Conservation (phyloP, 2,797 vertebrate genomes). For the Synanceia verrucosa region DNA sequence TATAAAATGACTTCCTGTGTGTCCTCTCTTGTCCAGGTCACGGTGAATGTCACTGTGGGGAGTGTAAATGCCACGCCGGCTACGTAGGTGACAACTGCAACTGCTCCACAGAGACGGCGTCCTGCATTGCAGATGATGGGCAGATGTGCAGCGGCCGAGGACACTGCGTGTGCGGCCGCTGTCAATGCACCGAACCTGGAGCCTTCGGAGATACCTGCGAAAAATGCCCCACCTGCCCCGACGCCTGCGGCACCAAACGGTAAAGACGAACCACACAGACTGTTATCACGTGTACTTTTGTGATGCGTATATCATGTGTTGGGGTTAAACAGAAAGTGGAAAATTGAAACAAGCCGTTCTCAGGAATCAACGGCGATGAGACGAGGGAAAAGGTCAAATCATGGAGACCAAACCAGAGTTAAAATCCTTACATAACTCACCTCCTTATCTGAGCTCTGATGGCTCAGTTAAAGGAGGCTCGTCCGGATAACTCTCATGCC, state of each 20-base stretch:
- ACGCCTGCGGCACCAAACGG: constrained; percentile 94
- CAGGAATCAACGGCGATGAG: background rate
- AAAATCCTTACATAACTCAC: constrained; percentile 14
- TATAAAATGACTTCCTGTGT: background rate
- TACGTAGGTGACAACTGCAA: constrained; percentile 96
- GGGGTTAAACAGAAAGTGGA: background rate
- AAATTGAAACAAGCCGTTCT: background rate
- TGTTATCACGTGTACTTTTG: accelerated
- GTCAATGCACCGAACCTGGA: constrained; percentile 92
- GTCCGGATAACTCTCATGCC: constrained; percentile 35
- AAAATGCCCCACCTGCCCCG: constrained; percentile 96
- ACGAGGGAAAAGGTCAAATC: constrained; percentile 4
- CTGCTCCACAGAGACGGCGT: constrained; percentile 88
- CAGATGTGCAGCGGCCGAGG: constrained; percentile 93
- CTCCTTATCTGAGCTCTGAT: constrained; percentile 23
- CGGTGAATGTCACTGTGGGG: constrained; percentile 94
- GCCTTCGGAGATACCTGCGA: constrained; percentile 94
- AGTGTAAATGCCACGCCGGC: constrained; percentile 93
- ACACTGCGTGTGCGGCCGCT: constrained; percentile 89
- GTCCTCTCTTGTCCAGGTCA: constrained; percentile 81
- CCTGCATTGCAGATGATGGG: constrained; percentile 87
- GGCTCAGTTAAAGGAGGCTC: background rate
- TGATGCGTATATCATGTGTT: background rate
- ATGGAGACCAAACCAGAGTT: background rate
- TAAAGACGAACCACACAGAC: constrained; percentile 43